phyloP scores from a whole-genome alignment of 1,140 invertebrate species.

The Drosophila simulans region DNA sequence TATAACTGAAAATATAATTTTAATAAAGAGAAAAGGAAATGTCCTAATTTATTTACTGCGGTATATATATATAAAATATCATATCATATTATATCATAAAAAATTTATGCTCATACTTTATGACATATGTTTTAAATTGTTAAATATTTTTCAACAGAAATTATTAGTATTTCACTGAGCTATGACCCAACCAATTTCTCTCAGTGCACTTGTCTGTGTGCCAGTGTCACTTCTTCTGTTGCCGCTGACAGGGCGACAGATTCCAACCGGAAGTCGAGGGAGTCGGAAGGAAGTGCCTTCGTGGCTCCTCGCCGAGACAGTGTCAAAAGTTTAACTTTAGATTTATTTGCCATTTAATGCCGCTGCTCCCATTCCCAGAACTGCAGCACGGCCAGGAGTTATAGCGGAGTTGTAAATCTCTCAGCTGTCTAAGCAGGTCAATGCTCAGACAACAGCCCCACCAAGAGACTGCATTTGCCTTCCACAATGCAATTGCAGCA shows the following conservation, averaged over 20 bases:
- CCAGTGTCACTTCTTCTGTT: slow-evolving; percentile 62
- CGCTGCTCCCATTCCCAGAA: slow-evolving; percentile 1
- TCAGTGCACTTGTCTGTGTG: slow-evolving; percentile 5
- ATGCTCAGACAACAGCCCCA: slow-evolving; percentile 56
- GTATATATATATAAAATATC: no score
- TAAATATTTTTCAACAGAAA: no score
- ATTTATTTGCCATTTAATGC: slow-evolving; percentile 67
- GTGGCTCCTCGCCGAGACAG: slow-evolving; percentile 63
- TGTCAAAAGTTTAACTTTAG: slow-evolving; percentile 75
- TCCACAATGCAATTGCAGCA: slow-evolving; percentile 33
- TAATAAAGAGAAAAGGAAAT: no score
- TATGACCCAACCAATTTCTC: background rate
- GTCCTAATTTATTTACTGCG: no score
- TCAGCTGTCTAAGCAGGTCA: slow-evolving; percentile 67
- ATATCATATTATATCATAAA: no score
- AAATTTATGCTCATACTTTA: no score
- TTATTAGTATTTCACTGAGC: no score
- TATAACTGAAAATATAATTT: background rate
- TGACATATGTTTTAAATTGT: no score
- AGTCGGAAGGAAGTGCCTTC: slow-evolving; percentile 45
- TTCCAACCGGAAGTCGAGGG: slow-evolving; percentile 56
- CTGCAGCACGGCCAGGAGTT: slow-evolving; percentile 2
- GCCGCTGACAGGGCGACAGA: slow-evolving; percentile 59
- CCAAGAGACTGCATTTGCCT: slow-evolving; percentile 43
- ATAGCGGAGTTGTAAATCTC: slow-evolving; percentile 53